A percentile compares a stretch with the other conserved stretches of the same genome.
phyloP scores from a whole-genome alignment of 2,888 invertebrate genomes.

The Adelphocoris suturalis region DNA sequence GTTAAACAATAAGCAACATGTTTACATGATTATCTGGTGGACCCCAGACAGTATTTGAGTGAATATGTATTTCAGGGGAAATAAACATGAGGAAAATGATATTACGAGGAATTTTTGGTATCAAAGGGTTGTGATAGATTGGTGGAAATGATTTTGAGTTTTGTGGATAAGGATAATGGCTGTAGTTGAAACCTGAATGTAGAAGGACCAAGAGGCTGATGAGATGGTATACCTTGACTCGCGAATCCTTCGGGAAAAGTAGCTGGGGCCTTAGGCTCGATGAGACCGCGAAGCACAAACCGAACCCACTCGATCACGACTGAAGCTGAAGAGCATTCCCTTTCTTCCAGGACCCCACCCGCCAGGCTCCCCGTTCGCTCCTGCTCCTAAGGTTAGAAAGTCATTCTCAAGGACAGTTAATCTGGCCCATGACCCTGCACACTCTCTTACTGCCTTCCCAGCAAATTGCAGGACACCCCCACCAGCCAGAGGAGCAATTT shows the following conservation, averaged over 20 bases:
- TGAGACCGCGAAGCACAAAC: slow-evolving; percentile 59
- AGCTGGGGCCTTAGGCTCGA: slow-evolving; percentile 30
- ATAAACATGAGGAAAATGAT: no score
- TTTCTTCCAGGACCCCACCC: slow-evolving; percentile 59
- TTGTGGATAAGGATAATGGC: background rate
- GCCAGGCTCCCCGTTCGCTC: slow-evolving; percentile 37
- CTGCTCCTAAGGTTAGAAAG: slow-evolving; percentile 62
- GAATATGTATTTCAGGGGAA: no score
- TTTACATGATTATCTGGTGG: no score
- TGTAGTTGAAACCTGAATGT: background rate
- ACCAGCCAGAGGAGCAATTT: background rate
- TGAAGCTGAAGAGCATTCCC: slow-evolving; percentile 60
- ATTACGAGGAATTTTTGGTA: background rate
- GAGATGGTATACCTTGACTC: slow-evolving; percentile 38
- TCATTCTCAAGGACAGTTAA: slow-evolving; percentile 64
- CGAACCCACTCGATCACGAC: slow-evolving; percentile 64
- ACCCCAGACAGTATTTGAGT: no score
- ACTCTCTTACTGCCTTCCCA: slow-evolving; percentile 30
- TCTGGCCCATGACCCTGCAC: slow-evolving; percentile 65
- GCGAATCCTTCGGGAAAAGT: slow-evolving; percentile 45
- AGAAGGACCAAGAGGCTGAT: background rate
- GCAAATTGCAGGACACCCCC: slow-evolving; percentile 30
- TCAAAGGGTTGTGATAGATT: background rate
- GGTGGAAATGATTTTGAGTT: background rate
- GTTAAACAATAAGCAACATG: no score